These are phyloP conservation scores for Macrosteles quadrilineatus DNA, from an alignment of 1,140 invertebrate genomes.

Conservation along the genomic window DNA sequence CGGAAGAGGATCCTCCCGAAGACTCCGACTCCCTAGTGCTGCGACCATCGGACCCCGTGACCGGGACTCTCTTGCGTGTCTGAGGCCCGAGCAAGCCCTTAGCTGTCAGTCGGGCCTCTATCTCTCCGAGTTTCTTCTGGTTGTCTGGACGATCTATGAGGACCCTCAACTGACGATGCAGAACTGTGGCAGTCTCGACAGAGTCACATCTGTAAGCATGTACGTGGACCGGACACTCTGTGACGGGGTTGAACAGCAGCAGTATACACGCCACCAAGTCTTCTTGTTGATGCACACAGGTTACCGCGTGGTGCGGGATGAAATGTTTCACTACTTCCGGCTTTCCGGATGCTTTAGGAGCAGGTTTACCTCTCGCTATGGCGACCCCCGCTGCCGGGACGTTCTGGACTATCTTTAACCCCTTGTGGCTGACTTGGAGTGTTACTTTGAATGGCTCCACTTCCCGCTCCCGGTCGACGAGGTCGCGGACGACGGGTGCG, in stretches of 20 bases:
- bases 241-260: slow-evolving; percentile 87
- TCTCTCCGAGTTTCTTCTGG: slow-evolving; percentile 79
- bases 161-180: slow-evolving; percentile 78
- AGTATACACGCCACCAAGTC: slow-evolving; percentile 91
- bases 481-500: slow-evolving; percentile 77
- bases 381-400: slow-evolving; percentile 45
- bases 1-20: slow-evolving; percentile 50
- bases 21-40: slow-evolving; percentile 75
- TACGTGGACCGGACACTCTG: slow-evolving; percentile 84
- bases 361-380: slow-evolving; percentile 44
- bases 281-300: slow-evolving; percentile 82
- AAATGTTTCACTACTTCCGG: slow-evolving; percentile 83
- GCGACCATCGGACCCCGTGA: neutral
- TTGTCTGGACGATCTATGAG: slow-evolving; percentile 84
- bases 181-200: slow-evolving; percentile 83
- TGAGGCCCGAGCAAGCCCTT: slow-evolving; percentile 48
- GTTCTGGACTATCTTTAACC: slow-evolving; percentile 89
- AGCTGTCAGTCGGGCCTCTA: slow-evolving; percentile 62
- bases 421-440: slow-evolving; percentile 86
- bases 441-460: slow-evolving; percentile 90
- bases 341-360: slow-evolving; percentile 54
- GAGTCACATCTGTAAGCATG: slow-evolving; percentile 96
- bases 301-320: slow-evolving; percentile 91
- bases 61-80: neutral
- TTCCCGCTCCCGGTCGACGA: slow-evolving; percentile 80